Percentiles rank a stretch among this genome's conserved stretches.
Conservation (phyloP, 2,888 invertebrate genomes). For the Alviniconcha strummeri region DNA sequence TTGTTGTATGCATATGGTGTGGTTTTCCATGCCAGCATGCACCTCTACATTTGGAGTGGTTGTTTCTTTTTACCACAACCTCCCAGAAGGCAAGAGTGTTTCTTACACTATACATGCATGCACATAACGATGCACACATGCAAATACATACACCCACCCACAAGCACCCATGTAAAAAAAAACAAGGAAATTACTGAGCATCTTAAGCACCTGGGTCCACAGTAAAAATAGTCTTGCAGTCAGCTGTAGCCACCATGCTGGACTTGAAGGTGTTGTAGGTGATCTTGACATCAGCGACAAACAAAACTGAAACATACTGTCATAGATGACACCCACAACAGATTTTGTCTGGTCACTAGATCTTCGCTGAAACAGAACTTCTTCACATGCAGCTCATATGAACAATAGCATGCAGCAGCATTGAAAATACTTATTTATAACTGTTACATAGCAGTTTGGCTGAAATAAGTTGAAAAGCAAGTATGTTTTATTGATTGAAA, state of each 20-base stretch:
- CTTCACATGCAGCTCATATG: background rate
- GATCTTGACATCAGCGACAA: conserved; percentile 68
- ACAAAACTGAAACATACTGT: conserved; percentile 59
- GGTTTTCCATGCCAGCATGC: no score
- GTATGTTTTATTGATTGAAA: background rate
- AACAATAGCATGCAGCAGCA: background rate
- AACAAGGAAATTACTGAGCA: no score
- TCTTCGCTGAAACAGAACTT: conserved; percentile 5
- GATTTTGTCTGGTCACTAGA: no score
- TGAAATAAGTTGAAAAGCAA: background rate
- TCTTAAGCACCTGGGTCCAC: conserved; percentile 65
- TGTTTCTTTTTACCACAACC: no score
- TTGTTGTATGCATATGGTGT: no score
- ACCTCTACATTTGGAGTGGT: no score
- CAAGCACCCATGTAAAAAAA: background rate
- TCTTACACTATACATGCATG: background rate
- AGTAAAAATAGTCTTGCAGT: conserved; percentile 68
- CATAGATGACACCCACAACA: no score
- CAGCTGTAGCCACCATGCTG: conserved; percentile 67
- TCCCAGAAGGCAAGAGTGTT: no score
- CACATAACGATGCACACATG: background rate
- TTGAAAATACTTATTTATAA: background rate
- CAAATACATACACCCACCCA: background rate
- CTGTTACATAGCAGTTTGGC: background rate
- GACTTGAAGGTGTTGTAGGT: conserved; percentile 66